These are phyloP conservation scores for Leptopilina boulardi DNA, from an alignment of 1,140 invertebrate species.

Conservation along the genomic window DNA sequence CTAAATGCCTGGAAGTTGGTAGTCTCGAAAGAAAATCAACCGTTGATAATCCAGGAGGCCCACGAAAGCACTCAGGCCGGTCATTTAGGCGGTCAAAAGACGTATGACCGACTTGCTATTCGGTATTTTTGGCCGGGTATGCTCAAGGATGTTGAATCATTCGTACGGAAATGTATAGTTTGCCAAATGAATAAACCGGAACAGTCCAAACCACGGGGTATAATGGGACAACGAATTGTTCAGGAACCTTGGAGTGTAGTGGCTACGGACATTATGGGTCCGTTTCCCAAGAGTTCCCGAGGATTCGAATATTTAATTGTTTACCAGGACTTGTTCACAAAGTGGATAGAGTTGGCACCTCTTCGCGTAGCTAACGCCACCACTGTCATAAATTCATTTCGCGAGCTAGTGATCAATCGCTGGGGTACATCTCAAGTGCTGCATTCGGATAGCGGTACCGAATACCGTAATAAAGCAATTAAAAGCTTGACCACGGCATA, in stretches of 20 bases:
- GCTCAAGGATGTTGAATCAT: not conserved
- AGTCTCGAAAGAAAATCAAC: not conserved
- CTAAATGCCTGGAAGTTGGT: not conserved
- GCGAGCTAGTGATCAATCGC: not conserved
- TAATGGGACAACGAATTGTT: not conserved
- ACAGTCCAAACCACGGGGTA: not conserved
- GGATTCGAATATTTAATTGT: constrained; percentile 26
- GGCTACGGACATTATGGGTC: constrained; percentile 8
- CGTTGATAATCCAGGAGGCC: not conserved
- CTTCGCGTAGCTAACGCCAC: not conserved
- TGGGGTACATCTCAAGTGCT: no score
- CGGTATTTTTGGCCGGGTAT: not conserved
- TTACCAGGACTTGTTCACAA: constrained; percentile 33
- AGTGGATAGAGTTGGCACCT: constrained; percentile 13
- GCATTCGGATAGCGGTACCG: not conserved
- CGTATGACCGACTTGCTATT: no score
- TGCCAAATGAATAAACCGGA: not conserved
- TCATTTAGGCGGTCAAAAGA: no score
- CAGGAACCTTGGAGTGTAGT: constrained; percentile 3
- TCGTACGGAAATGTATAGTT: not conserved
- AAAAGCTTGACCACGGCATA: not conserved
- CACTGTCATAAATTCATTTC: not conserved
- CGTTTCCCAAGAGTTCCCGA: not conserved
- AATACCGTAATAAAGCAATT: not conserved
- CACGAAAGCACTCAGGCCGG: not conserved